Percentiles rank a stretch among this genome's conserved stretches.
phyloP scores from a whole-genome alignment of 1,140 invertebrate species.

The Oscheius sp. region DNA sequence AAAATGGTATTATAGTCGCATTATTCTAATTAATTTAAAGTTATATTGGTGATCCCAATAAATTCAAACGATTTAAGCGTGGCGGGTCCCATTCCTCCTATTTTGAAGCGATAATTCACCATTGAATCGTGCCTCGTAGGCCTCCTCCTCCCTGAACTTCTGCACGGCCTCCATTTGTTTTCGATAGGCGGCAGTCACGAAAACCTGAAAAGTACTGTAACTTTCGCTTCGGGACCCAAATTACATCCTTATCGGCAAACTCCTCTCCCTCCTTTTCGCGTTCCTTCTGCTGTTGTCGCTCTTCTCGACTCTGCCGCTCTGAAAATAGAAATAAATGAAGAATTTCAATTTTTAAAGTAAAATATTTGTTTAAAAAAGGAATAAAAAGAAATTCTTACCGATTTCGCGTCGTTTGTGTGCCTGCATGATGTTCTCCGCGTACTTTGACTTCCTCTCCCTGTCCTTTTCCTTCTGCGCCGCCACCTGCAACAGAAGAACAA shows the following conservation, averaged over 20 bases:
- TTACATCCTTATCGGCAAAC: constrained; percentile 53
- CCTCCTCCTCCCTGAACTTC: constrained; percentile 40
- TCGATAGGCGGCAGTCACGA: constrained; percentile 48
- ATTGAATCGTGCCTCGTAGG: constrained; percentile 28
- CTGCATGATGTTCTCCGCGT: constrained; percentile 45
- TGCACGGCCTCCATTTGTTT: constrained; percentile 45
- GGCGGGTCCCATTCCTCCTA: too few relatives aligned
- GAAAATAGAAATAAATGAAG: not conserved
- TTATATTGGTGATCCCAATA: too few relatives aligned
- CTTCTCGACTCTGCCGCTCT: constrained; percentile 35
- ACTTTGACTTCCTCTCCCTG: constrained; percentile 44
- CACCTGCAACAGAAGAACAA: too few relatives aligned
- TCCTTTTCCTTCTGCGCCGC: constrained; percentile 37
- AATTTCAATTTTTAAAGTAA: too few relatives aligned
- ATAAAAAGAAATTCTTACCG: not conserved
- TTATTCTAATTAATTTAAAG: too few relatives aligned
- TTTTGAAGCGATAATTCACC: too few relatives aligned
- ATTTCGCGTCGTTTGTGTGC: constrained; percentile 23
- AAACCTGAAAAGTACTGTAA: too few relatives aligned
- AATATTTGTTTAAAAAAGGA: too few relatives aligned
- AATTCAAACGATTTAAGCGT: too few relatives aligned
- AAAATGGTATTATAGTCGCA: not conserved
- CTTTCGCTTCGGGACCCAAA: too few relatives aligned
- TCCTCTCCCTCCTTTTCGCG: constrained; percentile 44
- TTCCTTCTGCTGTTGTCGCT: constrained; percentile 51